Evolutionary conservation across 2,888 invertebrate species (phyloP), one percentile per base, ranked within the genome.

Genomic region (Eilema depressum): DNA sequence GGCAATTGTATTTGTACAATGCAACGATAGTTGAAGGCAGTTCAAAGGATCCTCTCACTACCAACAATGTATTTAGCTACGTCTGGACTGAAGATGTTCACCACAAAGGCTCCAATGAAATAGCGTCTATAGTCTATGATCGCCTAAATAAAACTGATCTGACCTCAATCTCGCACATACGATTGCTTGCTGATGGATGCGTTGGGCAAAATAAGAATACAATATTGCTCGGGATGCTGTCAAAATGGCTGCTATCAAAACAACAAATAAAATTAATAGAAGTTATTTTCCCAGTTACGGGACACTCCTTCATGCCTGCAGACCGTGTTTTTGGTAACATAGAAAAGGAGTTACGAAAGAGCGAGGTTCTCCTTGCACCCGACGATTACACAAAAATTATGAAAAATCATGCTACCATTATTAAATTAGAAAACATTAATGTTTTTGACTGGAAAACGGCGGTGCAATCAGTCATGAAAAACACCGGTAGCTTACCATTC

Each of bases 1-100:
- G 56, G n/a, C 56, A 56, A 23, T 56, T 56, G 23, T 56, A 56
- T 56, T 56, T 56, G 10, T 56, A 56, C 23, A 56, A 56, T 56
- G n/a, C 23, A n/a, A 56, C 56, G 12, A 17, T 23, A 17, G 56
- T 56, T n/a, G 56, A 56, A 23, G 56, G 56, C 5, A 23, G n/a
- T 23, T 56, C 56, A n/a, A 56, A 56, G 8, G 23, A 23, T 56
- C 56, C 56, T 23, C 23, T 56, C 4, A 56, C 12, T 23, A 56
- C 12, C 12, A 23, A 56, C n/a, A 20, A 23, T 20, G 53, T 56
- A 17, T 56, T 56, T 23, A 23, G 23, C 56, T 56, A 56, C 11
- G 10, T 23, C 17, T 23, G 56, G 23, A 23, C 23, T 10, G 56
- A 56, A n/a, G n/a, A 53, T 23, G 56, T 23, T 23, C 23, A 23